phyloP scores from a whole-genome alignment of 2,113 vertebrate genomes.

The Martes martes region DNA sequence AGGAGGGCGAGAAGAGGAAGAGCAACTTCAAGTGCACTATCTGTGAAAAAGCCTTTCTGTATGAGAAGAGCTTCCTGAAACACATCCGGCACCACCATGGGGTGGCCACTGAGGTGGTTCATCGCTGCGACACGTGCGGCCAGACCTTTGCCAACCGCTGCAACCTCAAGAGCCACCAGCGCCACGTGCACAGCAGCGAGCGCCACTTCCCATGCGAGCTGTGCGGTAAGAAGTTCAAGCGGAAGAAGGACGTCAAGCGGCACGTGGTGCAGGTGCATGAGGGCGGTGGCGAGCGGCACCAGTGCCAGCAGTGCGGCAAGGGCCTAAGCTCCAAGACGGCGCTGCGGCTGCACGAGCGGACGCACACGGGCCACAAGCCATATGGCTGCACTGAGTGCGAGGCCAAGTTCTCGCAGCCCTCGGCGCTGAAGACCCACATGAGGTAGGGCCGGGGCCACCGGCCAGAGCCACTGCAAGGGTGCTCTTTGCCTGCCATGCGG shows the following conservation, averaged over 20 bases:
- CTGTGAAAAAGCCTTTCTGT: constrained; percentile 80
- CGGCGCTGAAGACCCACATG: constrained; percentile 96
- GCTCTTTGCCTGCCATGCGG: not conserved
- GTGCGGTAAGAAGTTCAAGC: constrained; percentile 95
- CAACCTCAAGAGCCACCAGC: constrained; percentile 96
- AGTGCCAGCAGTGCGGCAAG: constrained; percentile 93
- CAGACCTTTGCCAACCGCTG: constrained; percentile 97
- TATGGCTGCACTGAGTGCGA: constrained; percentile 90
- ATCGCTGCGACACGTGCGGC: constrained; percentile 91
- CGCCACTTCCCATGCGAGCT: constrained; percentile 91
- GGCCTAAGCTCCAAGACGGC: constrained; percentile 95
- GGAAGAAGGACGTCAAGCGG: constrained; percentile 95
- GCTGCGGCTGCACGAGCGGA: constrained; percentile 92
- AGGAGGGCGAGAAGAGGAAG: constrained; percentile 75
- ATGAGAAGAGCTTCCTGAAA: constrained; percentile 87
- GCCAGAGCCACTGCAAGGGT: not conserved
- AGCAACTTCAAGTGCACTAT: constrained; percentile 87
- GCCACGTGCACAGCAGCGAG: constrained; percentile 94
- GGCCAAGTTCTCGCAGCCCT: constrained; percentile 95
- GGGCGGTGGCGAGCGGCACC: constrained; percentile 88
- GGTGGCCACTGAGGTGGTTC: constrained; percentile 84
- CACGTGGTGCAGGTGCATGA: constrained; percentile 96
- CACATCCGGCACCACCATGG: constrained; percentile 88
- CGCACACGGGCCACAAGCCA: constrained; percentile 93
- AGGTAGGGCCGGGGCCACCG: constrained; percentile 82